These are phyloP conservation scores for Anoplopoma fimbria DNA, from an alignment of 2,113 vertebrate species.

Conservation along the genomic window DNA sequence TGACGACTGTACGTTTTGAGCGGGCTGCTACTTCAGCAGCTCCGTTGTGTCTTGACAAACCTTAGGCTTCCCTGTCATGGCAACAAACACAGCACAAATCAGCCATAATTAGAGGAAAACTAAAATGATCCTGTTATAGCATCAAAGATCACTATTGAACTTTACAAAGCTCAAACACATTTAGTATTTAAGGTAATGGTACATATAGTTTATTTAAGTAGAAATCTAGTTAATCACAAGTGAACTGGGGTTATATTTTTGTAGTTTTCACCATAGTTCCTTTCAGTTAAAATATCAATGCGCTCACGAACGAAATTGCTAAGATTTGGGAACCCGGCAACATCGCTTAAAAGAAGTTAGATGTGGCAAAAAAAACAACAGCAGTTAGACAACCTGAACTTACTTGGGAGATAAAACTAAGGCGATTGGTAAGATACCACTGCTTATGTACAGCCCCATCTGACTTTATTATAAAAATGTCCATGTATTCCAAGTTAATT, in stretches of 20 bases:
- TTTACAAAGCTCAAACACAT: neutral
- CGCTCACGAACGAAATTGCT: neutral
- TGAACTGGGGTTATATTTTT: neutral
- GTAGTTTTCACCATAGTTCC: neutral
- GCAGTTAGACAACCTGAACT: neutral
- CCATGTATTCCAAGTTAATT: neutral
- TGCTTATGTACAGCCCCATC: neutral
- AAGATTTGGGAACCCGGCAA: neutral
- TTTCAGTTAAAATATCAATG: neutral
- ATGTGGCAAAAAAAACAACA: neutral
- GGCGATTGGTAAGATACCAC: neutral
- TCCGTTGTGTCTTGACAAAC: constrained; percentile 22
- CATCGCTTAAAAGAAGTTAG: neutral
- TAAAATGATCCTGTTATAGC: neutral
- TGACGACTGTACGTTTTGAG: constrained; percentile 39
- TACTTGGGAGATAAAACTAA: neutral
- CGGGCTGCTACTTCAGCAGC: constrained; percentile 20
- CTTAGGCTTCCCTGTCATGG: neutral
- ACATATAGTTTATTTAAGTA: neutral
- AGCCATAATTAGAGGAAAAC: constrained; percentile 8
- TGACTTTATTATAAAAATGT: neutral
- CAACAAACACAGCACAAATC: neutral
- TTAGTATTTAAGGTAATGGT: neutral
- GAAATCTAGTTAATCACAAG: constrained; percentile 1
- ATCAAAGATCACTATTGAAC: neutral